These are phyloP conservation scores for Eumerus sabulonum DNA, from an alignment of 2,888 invertebrate genomes.

Conservation along the genomic window DNA sequence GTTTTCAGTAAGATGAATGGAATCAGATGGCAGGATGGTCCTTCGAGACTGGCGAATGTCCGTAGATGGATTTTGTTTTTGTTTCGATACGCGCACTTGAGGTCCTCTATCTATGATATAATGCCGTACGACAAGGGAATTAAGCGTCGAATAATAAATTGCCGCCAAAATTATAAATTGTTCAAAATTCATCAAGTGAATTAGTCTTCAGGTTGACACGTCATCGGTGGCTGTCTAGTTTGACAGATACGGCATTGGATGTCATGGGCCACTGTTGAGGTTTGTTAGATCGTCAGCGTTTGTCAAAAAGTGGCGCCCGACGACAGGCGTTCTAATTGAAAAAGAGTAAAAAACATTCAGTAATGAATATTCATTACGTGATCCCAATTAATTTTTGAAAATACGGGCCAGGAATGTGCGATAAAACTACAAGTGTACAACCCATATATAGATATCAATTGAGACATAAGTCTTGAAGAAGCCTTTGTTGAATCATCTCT, in stretches of 20 bases:
- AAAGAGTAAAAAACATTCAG: too few relatives aligned
- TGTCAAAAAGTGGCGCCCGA: too few relatives aligned
- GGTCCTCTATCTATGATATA: slow-evolving; percentile 7
- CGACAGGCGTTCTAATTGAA: too few relatives aligned
- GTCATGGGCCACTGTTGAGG: too few relatives aligned
- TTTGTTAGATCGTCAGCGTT: too few relatives aligned
- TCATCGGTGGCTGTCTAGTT: slow-evolving; percentile 34
- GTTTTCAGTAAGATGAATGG: slow-evolving; percentile 43
- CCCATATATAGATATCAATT: too few relatives aligned
- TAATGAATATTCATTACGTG: too few relatives aligned
- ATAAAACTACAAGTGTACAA: too few relatives aligned
- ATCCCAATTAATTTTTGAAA: too few relatives aligned
- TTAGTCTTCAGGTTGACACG: slow-evolving; percentile 48
- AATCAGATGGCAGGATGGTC: slow-evolving; percentile 8
- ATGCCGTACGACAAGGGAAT: slow-evolving; percentile 29
- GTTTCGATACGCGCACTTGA: slow-evolving; percentile 16
- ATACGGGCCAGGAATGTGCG: too few relatives aligned
- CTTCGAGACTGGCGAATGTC: slow-evolving; percentile 20
- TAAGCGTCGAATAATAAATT: slow-evolving; percentile 42
- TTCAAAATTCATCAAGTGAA: slow-evolving; percentile 50
- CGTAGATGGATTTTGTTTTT: slow-evolving; percentile 29
- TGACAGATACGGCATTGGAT: background rate
- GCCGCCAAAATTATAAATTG: slow-evolving; percentile 34
- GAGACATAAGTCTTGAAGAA: too few relatives aligned
- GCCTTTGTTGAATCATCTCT: too few relatives aligned